A percentile compares a stretch with the other conserved stretches of the same genome.
phyloP scores from a whole-genome alignment of 2,797 vertebrate species.

The Sebastes oblongus region DNA sequence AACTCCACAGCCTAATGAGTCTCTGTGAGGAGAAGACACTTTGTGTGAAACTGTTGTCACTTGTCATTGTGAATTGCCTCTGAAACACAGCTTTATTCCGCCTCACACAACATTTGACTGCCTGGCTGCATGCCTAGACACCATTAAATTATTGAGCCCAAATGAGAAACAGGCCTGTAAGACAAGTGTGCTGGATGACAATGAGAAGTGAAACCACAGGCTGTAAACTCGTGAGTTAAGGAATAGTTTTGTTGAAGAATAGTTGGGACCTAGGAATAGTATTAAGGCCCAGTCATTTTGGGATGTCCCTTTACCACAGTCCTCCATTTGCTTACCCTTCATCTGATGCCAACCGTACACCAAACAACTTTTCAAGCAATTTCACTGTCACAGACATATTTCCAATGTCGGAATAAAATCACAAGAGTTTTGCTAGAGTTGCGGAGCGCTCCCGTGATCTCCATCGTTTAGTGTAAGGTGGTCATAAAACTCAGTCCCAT shows the following conservation, averaged over 20 bases:
- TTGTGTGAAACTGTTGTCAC: constrained; percentile 70
- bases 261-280: constrained; percentile 10
- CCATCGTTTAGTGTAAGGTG: too few relatives aligned
- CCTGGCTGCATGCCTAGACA: constrained; percentile 64
- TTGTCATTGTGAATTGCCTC: constrained; percentile 67
- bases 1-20: constrained; percentile 54
- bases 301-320: not conserved
- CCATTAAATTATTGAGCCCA: constrained; percentile 63
- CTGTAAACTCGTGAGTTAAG: constrained; percentile 28
- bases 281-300: not conserved
- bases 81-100: constrained; percentile 55
- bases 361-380: too few relatives aligned
- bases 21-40: constrained; percentile 54
- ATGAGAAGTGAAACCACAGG: constrained; percentile 26
- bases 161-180: constrained; percentile 61
- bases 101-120: constrained; percentile 60
- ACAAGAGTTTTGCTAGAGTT: too few relatives aligned
- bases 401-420: too few relatives aligned
- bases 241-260: not conserved
- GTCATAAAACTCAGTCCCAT: too few relatives aligned
- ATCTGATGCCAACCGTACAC: not conserved
- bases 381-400: too few relatives aligned
- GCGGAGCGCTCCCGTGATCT: too few relatives aligned
- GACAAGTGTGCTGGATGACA: constrained; percentile 56
- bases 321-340: not conserved